Base-by-base conservation (phyloP, 1,140 invertebrate species). In the Pogonus chalceus region DNA sequence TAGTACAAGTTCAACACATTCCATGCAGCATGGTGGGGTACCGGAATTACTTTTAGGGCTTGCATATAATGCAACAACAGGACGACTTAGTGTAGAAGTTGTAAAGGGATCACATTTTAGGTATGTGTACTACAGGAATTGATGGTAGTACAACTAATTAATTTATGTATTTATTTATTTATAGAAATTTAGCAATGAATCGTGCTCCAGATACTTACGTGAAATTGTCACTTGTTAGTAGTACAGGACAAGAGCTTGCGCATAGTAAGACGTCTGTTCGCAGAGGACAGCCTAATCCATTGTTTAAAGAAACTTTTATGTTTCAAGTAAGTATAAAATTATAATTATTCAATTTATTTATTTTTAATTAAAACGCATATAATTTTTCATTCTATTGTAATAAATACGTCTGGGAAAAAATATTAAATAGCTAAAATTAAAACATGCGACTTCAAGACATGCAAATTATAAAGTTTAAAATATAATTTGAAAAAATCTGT, bases 291-390 rank as follows among this genome's bases (percentile, higher is more conserved):
- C 92, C 92, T 20, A 95, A 96, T 77, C 92, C 92, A 35, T 79
- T 95, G 7, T 96, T 93, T 67, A 95, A 96, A 69, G 92, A 96
- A 73, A 91, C 92, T 1, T 96, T 96, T 71, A 86, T 95, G 70
- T 96, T 96, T 76, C 92, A 95, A 77, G 88, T 89, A 73, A 69
- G 66, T 62, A n/a, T n/a, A n/a, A n/a, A n/a, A n/a, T n/a, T n/a
- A n/a, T n/a, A n/a, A n/a, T n/a, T n/a, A n/a, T n/a, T n/a, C n/a
- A n/a, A n/a, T n/a, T n/a, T n/a, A n/a, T n/a, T n/a, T n/a, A n/a
- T n/a, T n/a, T n/a, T n/a, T n/a, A n/a, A n/a, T n/a, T n/a, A n/a
- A n/a, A n/a, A n/a, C n/a, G n/a, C n/a, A n/a, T n/a, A n/a, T n/a
- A n/a, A n/a, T n/a, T n/a, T n/a, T n/a, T n/a, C n/a, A n/a, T n/a